Base-by-base conservation (phyloP, 2,797 vertebrate genomes). In the Chlorospingus flavigularis region DNA sequence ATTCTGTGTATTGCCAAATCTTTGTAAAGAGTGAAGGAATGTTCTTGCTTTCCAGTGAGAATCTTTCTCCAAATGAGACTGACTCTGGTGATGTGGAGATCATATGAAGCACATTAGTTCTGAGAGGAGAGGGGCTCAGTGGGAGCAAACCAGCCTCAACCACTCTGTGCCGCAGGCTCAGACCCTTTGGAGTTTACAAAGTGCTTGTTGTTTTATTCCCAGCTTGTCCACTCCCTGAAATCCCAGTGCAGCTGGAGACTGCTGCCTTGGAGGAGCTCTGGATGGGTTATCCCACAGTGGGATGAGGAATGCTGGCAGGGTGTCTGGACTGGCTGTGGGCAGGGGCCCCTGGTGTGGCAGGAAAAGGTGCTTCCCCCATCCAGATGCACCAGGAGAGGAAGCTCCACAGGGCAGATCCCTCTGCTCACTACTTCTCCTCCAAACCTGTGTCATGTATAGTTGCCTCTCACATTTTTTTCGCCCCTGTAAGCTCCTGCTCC, bases 1-100 rank as follows among this genome's bases (percentile, higher is more conserved):
- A 92, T 71, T 95, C 91, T 94, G n/a, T 97, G 82, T 92, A 60
- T 96, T 97, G 92, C 92, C 94, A 96, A 95, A 95, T 89, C 92
- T 95, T 87, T 96, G 93, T 95, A 88, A 95, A 96, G 88, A 92
- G 86, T 74, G 77, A 91, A 95, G 95, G 92, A 93, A 90, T 88
- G 88, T 96, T 87, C 88, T 92, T 92, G 76, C 85, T 95, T 94
- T 86, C 66, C 76, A 79, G 84, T 92, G 92, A 94, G 94, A 87
- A 88, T 86, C 79, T 88, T 88, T 94, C 88, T 96, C 86, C 51
- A 66, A 90, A 79, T 3, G 11, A 86, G 79, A 76, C 50, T 77
- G 94, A 78, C 85, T 92, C 74, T 95, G 92, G 82, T 94, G 88
- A 63, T 21, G 3, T 84, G 91, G 88, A 91, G 90, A 92, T 91